Percentiles rank a stretch among this genome's conserved stretches.
These are phyloP conservation scores for Willowsia nigromaculata DNA, from an alignment of 2,888 invertebrate genomes.

Conservation along the genomic window DNA sequence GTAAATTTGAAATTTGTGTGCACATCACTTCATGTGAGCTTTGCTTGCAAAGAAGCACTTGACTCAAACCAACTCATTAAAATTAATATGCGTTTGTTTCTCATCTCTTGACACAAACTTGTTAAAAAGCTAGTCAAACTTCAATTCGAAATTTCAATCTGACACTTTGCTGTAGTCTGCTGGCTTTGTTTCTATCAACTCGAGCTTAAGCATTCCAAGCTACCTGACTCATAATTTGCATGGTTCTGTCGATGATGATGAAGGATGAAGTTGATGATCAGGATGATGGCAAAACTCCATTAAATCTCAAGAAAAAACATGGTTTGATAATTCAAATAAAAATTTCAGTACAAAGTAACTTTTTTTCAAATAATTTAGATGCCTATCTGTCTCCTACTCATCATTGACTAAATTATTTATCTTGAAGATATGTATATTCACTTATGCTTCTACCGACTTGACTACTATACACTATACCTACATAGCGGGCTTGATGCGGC, in stretches of 20 bases:
- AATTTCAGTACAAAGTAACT: not conserved
- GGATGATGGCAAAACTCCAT: conserved; percentile 33
- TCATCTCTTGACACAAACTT: conserved; percentile 43
- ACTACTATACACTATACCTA: not conserved
- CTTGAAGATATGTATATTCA: not conserved
- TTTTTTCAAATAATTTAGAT: not conserved
- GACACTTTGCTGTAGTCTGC: not conserved
- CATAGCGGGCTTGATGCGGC: not conserved
- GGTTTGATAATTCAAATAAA: conserved; percentile 1
- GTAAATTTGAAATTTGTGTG: not conserved
- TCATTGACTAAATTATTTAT: not conserved
- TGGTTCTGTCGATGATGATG: not conserved
- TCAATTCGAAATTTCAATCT: conserved; percentile 36
- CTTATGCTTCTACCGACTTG: not conserved
- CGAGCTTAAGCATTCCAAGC: not conserved
- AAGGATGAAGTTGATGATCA: not conserved
- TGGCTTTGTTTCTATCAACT: not conserved
- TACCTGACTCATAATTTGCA: conserved; percentile 3
- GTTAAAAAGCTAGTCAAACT: conserved; percentile 59
- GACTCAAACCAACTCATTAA: conserved; percentile 36
- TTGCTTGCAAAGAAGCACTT: not conserved
- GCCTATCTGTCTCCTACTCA: not conserved
- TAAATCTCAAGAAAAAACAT: not conserved
- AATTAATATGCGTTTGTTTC: conserved; percentile 56
- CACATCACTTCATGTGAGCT: not conserved